Base-by-base conservation (phyloP, 1,140 invertebrate genomes). In the Antheraea mylitta region DNA sequence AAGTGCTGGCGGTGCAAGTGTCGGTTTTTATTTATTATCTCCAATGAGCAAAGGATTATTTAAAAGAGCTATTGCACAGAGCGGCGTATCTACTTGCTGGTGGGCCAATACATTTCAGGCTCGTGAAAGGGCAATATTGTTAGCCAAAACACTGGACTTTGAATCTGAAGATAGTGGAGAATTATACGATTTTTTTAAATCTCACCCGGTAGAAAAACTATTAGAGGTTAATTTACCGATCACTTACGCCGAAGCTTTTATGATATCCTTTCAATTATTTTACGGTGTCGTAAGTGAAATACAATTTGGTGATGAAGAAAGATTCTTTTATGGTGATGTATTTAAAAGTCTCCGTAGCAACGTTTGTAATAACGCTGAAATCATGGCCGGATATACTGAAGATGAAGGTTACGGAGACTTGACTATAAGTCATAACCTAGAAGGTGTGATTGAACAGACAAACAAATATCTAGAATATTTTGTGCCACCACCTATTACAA, bases 271-370 rank as follows among this genome's bases (percentile, higher is more conserved):
- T 42, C 68, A 79, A 68, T 89, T 89, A 5, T 72, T 94, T 64
- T 77, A 79, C 61, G 73, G 73, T 64, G 89, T 91, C 18, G 81
- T 89, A 36, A 76, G 91, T 30, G 92, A 92, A 78, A 90, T 89
- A 68, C 69, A 71, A 58, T 89, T 92, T 64, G 76, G 79, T 8
- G 71, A 82, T 38, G 77, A 81, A 18, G 77, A 87, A 66, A 68
- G 77, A 10, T 91, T 92, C 63, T 70, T 93, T 11, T 73, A 75
- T 2, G 77, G 85, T 37, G 67, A 79, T 66, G 80, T 86, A 16
- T 66, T 81, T 19, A 73, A 87, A 65, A 74, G 86, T 53, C 77
- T 90, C 48, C 61, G 69, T 45, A 78, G 75, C 36, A 83, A 92
- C 66, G 80, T 69, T n/a, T 58, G 62, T 22, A 64, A 83, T 18